Conservation (phyloP, 2,797 vertebrate species). For the Dendrocincla tyrannina region DNA sequence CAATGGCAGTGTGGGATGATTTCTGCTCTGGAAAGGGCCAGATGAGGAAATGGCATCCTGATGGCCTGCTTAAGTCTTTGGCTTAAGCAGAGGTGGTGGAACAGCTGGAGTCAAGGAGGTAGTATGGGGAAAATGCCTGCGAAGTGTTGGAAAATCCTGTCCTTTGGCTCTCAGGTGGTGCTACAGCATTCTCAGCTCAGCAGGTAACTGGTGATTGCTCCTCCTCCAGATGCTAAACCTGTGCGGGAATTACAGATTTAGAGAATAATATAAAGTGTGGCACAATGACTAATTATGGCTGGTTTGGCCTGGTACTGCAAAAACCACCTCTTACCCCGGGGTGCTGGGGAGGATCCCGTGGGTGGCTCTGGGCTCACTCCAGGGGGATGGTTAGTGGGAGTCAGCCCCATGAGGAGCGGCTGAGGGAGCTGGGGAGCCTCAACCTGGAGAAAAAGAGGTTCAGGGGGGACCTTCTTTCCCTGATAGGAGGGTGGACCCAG, state of each 20-base stretch:
- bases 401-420: background rate
- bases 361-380: background rate
- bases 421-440: background rate
- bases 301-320: background rate
- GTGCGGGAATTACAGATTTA: background rate
- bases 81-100: background rate
- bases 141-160: rapidly evolving
- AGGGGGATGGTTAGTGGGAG: background rate
- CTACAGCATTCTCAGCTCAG: background rate
- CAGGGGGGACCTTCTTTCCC: background rate
- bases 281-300: background rate
- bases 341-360: background rate
- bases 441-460: background rate
- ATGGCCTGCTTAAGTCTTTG: background rate
- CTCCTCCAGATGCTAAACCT: background rate
- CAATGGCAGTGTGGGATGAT: background rate
- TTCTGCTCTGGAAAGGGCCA: background rate
- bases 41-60: background rate
- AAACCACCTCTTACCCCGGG: rapidly evolving
- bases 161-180: background rate
- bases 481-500: background rate
- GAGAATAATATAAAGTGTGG: background rate
- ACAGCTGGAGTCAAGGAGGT: background rate
- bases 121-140: background rate
- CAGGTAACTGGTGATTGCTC: rapidly evolving